Base-by-base conservation (phyloP, 2,113 vertebrate genomes). In the Hydrolagus affinis region DNA sequence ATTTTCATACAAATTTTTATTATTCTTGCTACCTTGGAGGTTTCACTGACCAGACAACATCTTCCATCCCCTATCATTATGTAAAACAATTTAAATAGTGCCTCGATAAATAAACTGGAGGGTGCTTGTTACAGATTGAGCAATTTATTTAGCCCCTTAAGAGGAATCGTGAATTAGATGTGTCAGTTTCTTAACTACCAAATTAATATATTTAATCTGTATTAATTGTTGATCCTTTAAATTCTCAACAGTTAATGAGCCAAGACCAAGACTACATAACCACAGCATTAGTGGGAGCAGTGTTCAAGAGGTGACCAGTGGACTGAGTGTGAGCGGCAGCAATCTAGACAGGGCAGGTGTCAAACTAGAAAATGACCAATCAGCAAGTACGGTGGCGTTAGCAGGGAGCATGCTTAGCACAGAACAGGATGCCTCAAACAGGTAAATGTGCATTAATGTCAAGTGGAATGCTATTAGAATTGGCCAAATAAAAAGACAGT, bases 311-410 rank as follows among this genome's bases (percentile, higher is more conserved):
- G 88, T 92, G 1, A 85, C 89, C 15, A 88, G 90, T 21, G 87
- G 94, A 0, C 93, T 93, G 30, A 90, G 91, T 88, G 91, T 93
- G 8, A 90, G 93, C 87, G 74, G 69, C 19, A 88, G 88, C 7
- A 89, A 85, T 0, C 86, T 11, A 0, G 91, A 87, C 1, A 87
- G 88, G 69, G 86, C 90, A 0, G 88, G 0, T 11, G 89, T 89
- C 71, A 86, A 60, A 0, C 88, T 86, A 28, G 66, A 86, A 86
- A 90, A 92, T 80, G 89, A 91, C 86, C 69, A 88, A 86, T 89
- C 90, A 8, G 85, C 87, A 44, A 89, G 89, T 89, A 90, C 72
- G 0, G 89, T 89, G 88, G 89, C 87, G 17, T 86, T 89, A 0
- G 90, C 93, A 0, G 92, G 93, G 19, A 89, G 88, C 23, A 87